These are phyloP conservation scores for Mythimna albipuncta DNA, from an alignment of 2,888 invertebrate genomes.

Conservation along the genomic window DNA sequence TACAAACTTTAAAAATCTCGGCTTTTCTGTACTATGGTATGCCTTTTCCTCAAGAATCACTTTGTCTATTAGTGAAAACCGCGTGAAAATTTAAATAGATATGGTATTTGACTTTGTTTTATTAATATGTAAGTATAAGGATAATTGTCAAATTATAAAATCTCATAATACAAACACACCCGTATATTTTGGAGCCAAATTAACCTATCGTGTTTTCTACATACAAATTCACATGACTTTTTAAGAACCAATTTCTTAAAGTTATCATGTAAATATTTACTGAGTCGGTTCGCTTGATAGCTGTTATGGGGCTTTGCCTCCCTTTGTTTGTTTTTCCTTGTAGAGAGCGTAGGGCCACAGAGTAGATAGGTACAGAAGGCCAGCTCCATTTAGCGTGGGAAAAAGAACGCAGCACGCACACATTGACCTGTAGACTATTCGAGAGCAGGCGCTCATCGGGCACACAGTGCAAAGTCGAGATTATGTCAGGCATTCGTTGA, in stretches of 20 bases:
- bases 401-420: neutral
- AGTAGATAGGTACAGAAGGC: slow-evolving; percentile 8
- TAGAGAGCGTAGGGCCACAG: slow-evolving; percentile 61
- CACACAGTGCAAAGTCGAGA: no score
- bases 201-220: slow-evolving; percentile 41
- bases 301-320: slow-evolving; percentile 74
- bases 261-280: slow-evolving; percentile 77
- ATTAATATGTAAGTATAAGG: neutral
- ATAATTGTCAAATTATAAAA: neutral
- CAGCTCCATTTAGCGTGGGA: neutral
- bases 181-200: slow-evolving; percentile 3
- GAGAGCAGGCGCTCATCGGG: no score
- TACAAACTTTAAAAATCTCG: no score
- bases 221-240: slow-evolving; percentile 33
- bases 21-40: no score
- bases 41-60: no score
- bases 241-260: slow-evolving; percentile 55
- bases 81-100: no score
- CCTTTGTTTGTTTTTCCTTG: slow-evolving; percentile 78
- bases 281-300: slow-evolving; percentile 71
- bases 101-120: no score
- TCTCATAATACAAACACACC: neutral
- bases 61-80: no score
- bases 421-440: neutral
- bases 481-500: no score